These are phyloP conservation scores for Hylia prasina DNA, from an alignment of 2,113 vertebrate genomes.

Conservation along the genomic window DNA sequence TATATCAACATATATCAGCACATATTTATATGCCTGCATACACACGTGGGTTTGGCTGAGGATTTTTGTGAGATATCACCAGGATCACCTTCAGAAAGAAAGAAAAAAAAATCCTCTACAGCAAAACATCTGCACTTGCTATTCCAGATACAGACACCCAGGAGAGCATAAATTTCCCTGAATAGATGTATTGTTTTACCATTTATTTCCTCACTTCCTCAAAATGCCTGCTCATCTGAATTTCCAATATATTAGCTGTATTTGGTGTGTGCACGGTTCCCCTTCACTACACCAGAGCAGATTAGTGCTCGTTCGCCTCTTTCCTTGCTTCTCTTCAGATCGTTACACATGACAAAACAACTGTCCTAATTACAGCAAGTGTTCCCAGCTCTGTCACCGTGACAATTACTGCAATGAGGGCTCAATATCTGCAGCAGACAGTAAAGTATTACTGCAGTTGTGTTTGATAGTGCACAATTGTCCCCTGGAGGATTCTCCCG, in stretches of 20 bases:
- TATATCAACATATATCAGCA: background rate
- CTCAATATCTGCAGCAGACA: slow-evolving; percentile 66
- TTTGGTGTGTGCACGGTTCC: slow-evolving; percentile 21
- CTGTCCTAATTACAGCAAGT: slow-evolving; percentile 72
- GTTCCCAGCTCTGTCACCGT: slow-evolving; percentile 65
- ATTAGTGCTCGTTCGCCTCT: slow-evolving; percentile 63
- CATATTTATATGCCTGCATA: too few species aligned
- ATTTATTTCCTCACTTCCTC: slow-evolving; percentile 39
- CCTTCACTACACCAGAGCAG: slow-evolving; percentile 30
- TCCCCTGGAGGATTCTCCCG: slow-evolving; percentile 52
- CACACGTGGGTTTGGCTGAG: background rate
- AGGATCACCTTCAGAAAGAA: background rate
- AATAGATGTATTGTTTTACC: slow-evolving; percentile 46
- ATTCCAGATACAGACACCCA: slow-evolving; percentile 5
- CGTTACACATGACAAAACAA: slow-evolving; percentile 74
- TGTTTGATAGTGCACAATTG: slow-evolving; percentile 63
- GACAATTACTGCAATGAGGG: slow-evolving; percentile 69
- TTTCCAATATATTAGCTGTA: slow-evolving; percentile 1
- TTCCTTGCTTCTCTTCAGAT: slow-evolving; percentile 69
- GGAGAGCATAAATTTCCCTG: slow-evolving; percentile 20
- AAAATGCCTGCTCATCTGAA: slow-evolving; percentile 43
- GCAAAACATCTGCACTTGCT: slow-evolving; percentile 18
- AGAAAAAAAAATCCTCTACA: background rate
- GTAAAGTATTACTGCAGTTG: slow-evolving; percentile 65
- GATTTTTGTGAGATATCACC: background rate